Evolutionary conservation across 2,113 vertebrate genomes (phyloP).

Genomic region (Bubo blakistoni): DNA sequence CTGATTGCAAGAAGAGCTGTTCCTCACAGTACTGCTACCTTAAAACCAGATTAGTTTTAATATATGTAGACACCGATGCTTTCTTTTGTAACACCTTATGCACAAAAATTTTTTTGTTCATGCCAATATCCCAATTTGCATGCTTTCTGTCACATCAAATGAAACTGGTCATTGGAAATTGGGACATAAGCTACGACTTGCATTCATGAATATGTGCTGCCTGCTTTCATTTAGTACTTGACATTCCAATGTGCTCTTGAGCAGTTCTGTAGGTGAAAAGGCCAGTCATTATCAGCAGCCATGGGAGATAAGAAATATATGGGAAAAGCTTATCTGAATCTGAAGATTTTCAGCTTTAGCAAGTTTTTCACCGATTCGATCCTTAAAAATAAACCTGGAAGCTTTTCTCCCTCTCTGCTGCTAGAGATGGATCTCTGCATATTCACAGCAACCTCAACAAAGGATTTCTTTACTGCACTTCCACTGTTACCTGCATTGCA

Average conservation of each 20-base stretch:
- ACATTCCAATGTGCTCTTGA: conserved; percentile 5
- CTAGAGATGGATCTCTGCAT: not conserved
- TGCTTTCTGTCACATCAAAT: conserved; percentile 43
- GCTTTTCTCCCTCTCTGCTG: not conserved
- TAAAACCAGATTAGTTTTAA: conserved; percentile 35
- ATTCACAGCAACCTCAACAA: not conserved
- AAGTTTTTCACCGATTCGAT: not conserved
- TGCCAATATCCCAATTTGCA: conserved; percentile 40
- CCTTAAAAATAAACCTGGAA: conserved; percentile 20
- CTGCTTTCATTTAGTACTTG: not conserved
- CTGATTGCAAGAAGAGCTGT: not conserved
- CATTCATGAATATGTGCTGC: not conserved
- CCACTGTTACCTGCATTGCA: not conserved
- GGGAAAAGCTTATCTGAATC: conserved; percentile 29
- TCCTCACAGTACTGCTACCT: not conserved
- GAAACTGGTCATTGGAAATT: conserved; percentile 19
- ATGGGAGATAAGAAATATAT: conserved; percentile 15
- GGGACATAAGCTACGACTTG: conserved; percentile 12
- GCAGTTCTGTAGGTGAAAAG: conserved; percentile 14
- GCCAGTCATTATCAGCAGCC: conserved; percentile 29
- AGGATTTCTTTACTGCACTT: not conserved
- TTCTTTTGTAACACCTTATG: not conserved
- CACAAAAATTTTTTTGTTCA: conserved; percentile 7
- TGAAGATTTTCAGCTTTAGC: not conserved
- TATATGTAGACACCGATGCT: not conserved